Evolutionary conservation across 2,888 invertebrate genomes (phyloP), one percentile per base, ranked within the genome.

Genomic region (Cantharis rustica): DNA sequence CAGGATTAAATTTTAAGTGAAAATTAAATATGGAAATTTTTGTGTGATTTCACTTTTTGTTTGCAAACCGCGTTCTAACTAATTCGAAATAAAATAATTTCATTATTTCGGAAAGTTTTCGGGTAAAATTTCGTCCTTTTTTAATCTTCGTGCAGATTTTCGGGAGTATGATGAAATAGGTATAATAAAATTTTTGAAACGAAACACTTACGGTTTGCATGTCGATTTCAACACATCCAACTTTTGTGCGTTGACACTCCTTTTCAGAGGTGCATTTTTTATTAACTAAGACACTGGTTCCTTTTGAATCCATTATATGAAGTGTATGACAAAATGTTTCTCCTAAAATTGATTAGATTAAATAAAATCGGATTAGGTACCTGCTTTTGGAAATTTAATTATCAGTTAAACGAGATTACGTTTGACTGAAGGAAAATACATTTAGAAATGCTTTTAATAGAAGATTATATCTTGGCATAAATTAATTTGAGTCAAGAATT

Each of bases 321-420:
- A 92, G 87, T 62, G 91, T 91, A 85, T 91, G 91, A 84, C 92
- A 92, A 85, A 91, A 92, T 81, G 91, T 91, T 84, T 90, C 89
- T 79, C 90, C 91, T 88, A 85, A 75, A 85, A 82, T 73, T 80
- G 78, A 81, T 66, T 20, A 69, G 23, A 66, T 61, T 75, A 68
- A 75, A 81, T 81, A 61, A 73, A 80, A 79, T 80, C 70, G 61
- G 77, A 80, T 79, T 75, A 75, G 77, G 79, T 83, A 85, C 75
- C 71, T 75, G 71, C 72, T 62, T 69, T 73, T 69, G 66, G 64
- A 78, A 78, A 71, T 71, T 75, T 75, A 78, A 72, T 78, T 72
- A 69, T 69, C 61, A 77, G 71, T 69, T 61, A 72, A 75, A 75
- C 47, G 47, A 66, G 71, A 75, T 77, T 77, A 77, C 63, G 66